A percentile compares a stretch with the other conserved stretches of the same genome.
Evolutionary conservation across 1,140 invertebrate genomes (phyloP).

Genomic region (Drosophila paulistorum): DNA sequence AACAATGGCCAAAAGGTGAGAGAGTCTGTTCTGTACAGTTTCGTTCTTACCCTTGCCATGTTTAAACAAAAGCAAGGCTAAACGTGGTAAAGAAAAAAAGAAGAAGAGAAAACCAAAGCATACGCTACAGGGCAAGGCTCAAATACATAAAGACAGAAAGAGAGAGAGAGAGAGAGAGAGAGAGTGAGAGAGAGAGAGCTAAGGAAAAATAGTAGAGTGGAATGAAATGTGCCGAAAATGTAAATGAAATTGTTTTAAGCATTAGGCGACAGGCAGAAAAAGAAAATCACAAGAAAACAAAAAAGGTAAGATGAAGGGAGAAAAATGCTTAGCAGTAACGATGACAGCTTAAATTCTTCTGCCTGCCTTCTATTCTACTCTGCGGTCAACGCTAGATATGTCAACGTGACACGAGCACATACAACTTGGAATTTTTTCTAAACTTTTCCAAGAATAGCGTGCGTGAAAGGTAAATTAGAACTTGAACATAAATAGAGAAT

Average conservation of each 20-base stretch:
- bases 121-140: not conserved
- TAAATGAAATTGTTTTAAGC: slow-evolving; percentile 66
- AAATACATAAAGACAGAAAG: not conserved
- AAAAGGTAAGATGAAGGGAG: not conserved
- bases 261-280: slow-evolving; percentile 29
- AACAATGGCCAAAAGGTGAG: slow-evolving; percentile 27
- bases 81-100: not conserved
- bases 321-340: slow-evolving; percentile 11
- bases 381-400: not conserved
- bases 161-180: not conserved
- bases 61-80: slow-evolving; percentile 24
- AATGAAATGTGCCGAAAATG: slow-evolving; percentile 57
- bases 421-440: not conserved
- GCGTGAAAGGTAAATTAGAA: too few relatives aligned
- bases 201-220: not conserved
- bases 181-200: not conserved
- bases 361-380: slow-evolving; percentile 1
- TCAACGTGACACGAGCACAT: slow-evolving; percentile 8
- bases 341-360: slow-evolving; percentile 10
- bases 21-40: not conserved
- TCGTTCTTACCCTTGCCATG: not conserved
- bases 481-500: too few relatives aligned
- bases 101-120: slow-evolving; percentile 16
- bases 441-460: not conserved
- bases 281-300: slow-evolving; percentile 44